Evolutionary conservation across 2,888 invertebrate species (phyloP), one percentile per base, ranked within the genome.

Genomic region (Aricia artaxerxes): DNA sequence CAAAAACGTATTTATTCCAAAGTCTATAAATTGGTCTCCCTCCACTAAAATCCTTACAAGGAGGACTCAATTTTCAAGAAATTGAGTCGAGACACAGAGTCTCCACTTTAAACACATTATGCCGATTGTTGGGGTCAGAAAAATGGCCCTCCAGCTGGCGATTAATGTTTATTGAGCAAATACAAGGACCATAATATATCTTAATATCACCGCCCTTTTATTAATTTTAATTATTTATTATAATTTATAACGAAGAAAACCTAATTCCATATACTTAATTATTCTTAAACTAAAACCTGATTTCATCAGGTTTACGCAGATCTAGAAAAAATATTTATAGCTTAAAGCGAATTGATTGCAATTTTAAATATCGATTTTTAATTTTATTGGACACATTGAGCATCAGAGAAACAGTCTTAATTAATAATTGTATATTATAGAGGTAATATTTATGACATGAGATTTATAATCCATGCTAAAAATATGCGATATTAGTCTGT

Each of bases 181-280:
- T 31, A n/a, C n/a, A 73, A 49, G 53, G 9, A 44, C 1, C 49
- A 75, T 75, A 75, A 53, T 75, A 75, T n/a, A 75, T 49, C 6
- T 49, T 0, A 1, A 11, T 49, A 31, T 38, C 72, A 72, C 38
- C 7, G 49, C 49, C 73, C 73, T 44, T 73, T 49, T 16, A 73
- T 73, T 44, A 40, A 73, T 49, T n/a, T 49, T n/a, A 49, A 24
- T 73, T 73, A 44, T 73, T 44, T 49, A 73, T 44, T 44, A 73
- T 24, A 7, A 44, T 5, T 44, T 44, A 73, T 24, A 16, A 44
- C 7, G 44, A 24, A 13, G 24, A 24, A 73, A 75, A 53, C 9
- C 49, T 49, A 24, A 31, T 24, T 75, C 24, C 75, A 75, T 75
- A 44, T 24, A n/a, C n/a, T n/a, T n/a, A 11, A 75, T 49, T 24